phyloP scores from a whole-genome alignment of 2,113 vertebrate genomes.

The Cariama cristata region DNA sequence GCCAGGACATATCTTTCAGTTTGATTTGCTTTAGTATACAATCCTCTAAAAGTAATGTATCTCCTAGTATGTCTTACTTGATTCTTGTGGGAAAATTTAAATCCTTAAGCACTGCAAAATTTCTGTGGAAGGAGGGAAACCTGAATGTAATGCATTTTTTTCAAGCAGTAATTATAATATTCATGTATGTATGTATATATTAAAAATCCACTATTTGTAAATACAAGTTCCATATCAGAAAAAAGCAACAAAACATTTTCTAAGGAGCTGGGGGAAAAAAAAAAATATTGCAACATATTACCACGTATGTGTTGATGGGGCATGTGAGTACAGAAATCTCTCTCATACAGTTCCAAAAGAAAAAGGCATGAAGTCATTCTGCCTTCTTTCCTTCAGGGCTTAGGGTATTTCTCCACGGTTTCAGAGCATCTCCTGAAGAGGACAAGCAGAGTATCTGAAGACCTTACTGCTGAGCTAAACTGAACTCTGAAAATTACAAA shows the following conservation, averaged over 20 bases:
- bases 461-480: neutral
- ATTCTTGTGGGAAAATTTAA: neutral
- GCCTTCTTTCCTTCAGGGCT: neutral
- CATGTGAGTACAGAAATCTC: neutral
- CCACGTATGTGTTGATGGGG: neutral
- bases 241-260: neutral
- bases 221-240: neutral
- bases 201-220: neutral
- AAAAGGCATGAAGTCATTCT: neutral
- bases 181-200: neutral
- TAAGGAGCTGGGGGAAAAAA: neutral
- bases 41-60: neutral
- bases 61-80: neutral
- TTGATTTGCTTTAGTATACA: neutral
- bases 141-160: neutral
- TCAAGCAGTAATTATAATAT: neutral
- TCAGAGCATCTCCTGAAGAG: neutral
- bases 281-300: neutral
- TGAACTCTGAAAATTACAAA: neutral
- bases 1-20: neutral
- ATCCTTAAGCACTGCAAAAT: neutral
- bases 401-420: neutral
- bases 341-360: neutral
- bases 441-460: neutral
- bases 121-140: neutral